Evolutionary conservation across 2,797 vertebrate species (phyloP), one percentile per base, ranked within the genome.

Genomic region (Austrolebias charrua): DNA sequence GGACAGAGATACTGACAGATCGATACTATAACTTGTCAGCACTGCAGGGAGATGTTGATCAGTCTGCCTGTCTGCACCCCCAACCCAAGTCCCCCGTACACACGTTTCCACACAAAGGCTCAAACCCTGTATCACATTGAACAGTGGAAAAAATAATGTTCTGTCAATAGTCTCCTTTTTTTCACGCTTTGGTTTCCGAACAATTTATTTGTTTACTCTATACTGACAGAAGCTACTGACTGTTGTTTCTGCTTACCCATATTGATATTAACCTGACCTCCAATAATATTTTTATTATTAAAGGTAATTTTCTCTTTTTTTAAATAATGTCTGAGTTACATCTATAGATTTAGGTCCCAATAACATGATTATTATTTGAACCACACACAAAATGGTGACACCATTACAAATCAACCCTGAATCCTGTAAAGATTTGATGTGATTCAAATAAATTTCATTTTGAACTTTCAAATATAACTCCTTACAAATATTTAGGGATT

Each of bases 41-140:
- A n/a, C n/a, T n/a, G n/a, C 66, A 5, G 84, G 86, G 81, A 78
- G 82, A 75, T 82, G 88, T 88, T 81, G 78, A 89, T 90, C 73
- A 79, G 65, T 72, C 59, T 59, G 33, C 79, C 71, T 67, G 57
- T 80, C 71, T 73, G 75, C 72, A 68, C 68, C 53, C 70, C 59
- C 60, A 74, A 81, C 60, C 64, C 56, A 29, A 24, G 55, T 19
- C 60, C 59, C 33, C 38, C 60, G 55, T 14, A 43, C 7, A 52
- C 7, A 70, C 66, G 38, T 11, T 52, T 52, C 53, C 48, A 61
- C 49, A 55, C 55, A 61, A 55, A 66, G 31, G 8, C 47, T 53
- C 76, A 75, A 66, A 71, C 46, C 60, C 59, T 48, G 69, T 61
- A 76, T 61, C 66, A 64, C 60, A 70, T 50, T 66, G 35, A 72